Evolutionary conservation across 2,113 vertebrate genomes (phyloP).

Genomic region (Pelecanoides urinatrix): DNA sequence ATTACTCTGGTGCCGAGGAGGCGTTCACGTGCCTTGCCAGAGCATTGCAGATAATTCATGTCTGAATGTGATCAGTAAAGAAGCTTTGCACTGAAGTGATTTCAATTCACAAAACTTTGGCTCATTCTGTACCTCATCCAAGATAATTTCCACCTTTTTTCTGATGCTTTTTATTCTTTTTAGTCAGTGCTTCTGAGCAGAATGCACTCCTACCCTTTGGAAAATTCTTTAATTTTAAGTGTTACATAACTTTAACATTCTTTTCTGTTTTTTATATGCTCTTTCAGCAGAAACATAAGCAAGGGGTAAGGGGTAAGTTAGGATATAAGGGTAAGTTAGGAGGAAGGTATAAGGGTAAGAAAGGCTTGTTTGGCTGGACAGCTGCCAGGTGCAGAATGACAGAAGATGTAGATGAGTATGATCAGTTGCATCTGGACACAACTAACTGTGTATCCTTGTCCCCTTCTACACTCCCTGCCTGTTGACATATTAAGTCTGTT

Average conservation of each 20-base stretch:
- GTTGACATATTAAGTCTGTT: neutral
- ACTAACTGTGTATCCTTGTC: neutral
- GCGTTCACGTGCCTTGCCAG: neutral
- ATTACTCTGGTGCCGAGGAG: neutral
- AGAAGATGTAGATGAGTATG: neutral
- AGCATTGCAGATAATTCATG: neutral
- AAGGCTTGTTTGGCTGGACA: neutral
- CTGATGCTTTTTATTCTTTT: neutral
- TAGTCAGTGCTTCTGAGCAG: neutral
- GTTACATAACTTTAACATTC: neutral
- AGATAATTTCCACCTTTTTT: neutral
- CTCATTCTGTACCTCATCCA: neutral
- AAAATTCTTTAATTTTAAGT: neutral
- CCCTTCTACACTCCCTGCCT: neutral
- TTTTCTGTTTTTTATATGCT: neutral
- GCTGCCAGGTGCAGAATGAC: neutral
- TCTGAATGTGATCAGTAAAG: neutral
- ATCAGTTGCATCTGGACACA: neutral
- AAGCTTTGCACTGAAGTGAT: neutral
- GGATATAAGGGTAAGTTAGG: neutral
- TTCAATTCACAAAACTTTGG: neutral
- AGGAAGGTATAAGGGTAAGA: neutral
- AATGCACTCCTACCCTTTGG: neutral
- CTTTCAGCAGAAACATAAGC: neutral
- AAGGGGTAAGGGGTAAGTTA: neutral